A percentile compares a stretch with the other conserved stretches of the same genome.
Conservation (phyloP, 1,140 invertebrate species). For the Drosophila ambigua region DNA sequence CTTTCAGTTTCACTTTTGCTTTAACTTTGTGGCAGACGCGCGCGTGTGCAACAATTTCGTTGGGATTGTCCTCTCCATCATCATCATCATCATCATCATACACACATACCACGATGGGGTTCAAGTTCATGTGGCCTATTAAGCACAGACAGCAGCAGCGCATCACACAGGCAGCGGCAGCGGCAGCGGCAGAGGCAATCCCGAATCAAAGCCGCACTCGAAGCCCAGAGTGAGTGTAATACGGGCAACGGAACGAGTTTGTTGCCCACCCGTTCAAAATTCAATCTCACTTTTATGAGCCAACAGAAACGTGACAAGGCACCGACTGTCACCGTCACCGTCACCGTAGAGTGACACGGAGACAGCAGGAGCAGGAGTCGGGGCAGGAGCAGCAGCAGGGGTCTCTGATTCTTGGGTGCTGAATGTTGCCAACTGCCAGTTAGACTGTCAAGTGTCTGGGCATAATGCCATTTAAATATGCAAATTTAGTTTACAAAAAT, state of each 20-base stretch:
- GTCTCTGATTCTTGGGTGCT: slow-evolving; percentile 6
- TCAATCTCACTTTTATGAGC: slow-evolving; percentile 80
- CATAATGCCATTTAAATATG: slow-evolving; percentile 79
- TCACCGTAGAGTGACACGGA: slow-evolving; percentile 48
- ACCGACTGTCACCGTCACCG: slow-evolving; percentile 54
- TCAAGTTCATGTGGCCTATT: slow-evolving; percentile 78
- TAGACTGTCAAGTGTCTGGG: slow-evolving; percentile 67
- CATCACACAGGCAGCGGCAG: slow-evolving; percentile 29
- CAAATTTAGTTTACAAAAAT: slow-evolving; percentile 66
- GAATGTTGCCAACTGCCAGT: slow-evolving; percentile 56
- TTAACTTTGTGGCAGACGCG: slow-evolving; percentile 33
- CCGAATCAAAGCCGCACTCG: slow-evolving; percentile 8
- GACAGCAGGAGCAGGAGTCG: slow-evolving; percentile 21
- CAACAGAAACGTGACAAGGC: slow-evolving; percentile 75
- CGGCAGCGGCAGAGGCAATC: slow-evolving; percentile 57
- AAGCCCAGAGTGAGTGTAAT: neutral
- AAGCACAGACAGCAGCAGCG: slow-evolving; percentile 50
- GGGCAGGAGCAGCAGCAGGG: neutral
- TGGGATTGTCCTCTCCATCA: slow-evolving; percentile 11
- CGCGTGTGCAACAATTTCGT: slow-evolving; percentile 62
- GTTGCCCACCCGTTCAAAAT: slow-evolving; percentile 68
- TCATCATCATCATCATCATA: slow-evolving; percentile 18
- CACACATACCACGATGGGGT: slow-evolving; percentile 22
- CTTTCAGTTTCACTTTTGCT: slow-evolving; percentile 55
- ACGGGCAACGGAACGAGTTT: slow-evolving; percentile 21